A percentile compares a stretch with the other conserved stretches of the same genome.
phyloP scores from a whole-genome alignment of 2,888 invertebrate species.

The Scaptomyza polygonia region DNA sequence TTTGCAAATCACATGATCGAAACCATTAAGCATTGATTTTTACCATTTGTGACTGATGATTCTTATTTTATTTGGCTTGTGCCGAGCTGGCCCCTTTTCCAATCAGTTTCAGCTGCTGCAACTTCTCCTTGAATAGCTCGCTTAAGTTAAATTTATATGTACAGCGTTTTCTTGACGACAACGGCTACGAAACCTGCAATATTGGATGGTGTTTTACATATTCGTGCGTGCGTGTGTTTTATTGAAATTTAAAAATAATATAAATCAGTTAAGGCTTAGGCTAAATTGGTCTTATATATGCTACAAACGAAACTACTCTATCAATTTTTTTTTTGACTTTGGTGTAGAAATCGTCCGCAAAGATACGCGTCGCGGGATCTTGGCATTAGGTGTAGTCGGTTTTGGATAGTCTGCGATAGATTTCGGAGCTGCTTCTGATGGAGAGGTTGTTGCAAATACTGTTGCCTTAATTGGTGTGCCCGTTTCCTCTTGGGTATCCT shows the following conservation, averaged over 20 bases:
- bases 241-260: constrained; percentile 39
- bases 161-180: too few relatives aligned
- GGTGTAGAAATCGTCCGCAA: constrained; percentile 92
- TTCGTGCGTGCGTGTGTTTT: constrained; percentile 22
- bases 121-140: neutral
- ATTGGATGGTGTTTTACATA: neutral
- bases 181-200: constrained; percentile 7
- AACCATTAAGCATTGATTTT: too few relatives aligned
- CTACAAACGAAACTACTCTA: constrained; percentile 43
- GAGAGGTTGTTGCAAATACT: neutral
- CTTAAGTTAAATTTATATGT: too few relatives aligned
- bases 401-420: constrained; percentile 45
- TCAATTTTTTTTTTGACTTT: constrained; percentile 87
- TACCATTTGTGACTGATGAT: too few relatives aligned
- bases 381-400: constrained; percentile 78
- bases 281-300: constrained; percentile 30
- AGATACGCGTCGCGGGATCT: constrained; percentile 88
- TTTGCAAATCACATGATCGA: too few relatives aligned
- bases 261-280: constrained; percentile 37
- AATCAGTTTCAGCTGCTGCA: too few relatives aligned
- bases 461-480: constrained; percentile 10
- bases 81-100: too few relatives aligned
- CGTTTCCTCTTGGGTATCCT: constrained; percentile 84
- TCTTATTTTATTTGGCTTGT: too few relatives aligned
- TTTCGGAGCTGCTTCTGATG: neutral